Conservation (phyloP, 1,140 invertebrate genomes). For the Nasonia longicornis region DNA sequence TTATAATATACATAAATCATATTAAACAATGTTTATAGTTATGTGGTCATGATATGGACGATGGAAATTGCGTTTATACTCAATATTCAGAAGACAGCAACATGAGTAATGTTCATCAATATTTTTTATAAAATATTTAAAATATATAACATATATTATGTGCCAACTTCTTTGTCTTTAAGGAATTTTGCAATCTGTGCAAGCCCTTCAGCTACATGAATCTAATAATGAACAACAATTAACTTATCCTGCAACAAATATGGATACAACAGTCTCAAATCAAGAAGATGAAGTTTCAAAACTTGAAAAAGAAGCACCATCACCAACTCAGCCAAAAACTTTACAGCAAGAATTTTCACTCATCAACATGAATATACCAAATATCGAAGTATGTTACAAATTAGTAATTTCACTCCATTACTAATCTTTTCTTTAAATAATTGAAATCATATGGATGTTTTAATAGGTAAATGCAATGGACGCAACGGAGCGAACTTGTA, state of each 20-base stretch:
- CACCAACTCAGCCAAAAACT: conserved; percentile 71
- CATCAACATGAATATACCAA: conserved; percentile 88
- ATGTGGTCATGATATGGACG: conserved; percentile 65
- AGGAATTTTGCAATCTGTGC: conserved; percentile 63
- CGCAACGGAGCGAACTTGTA: conserved; percentile 78
- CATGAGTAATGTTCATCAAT: conserved; percentile 55
- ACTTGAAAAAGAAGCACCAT: conserved; percentile 63
- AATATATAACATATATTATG: conserved; percentile 26
- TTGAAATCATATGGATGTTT: neutral
- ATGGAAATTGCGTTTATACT: conserved; percentile 61
- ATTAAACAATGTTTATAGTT: conserved; percentile 54
- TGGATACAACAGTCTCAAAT: conserved; percentile 52
- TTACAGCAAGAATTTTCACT: conserved; percentile 90
- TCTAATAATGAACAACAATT: conserved; percentile 61
- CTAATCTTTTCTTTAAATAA: neutral
- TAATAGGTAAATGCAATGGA: conserved; percentile 73
- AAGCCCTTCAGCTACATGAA: conserved; percentile 62
- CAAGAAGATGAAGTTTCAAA: conserved; percentile 56
- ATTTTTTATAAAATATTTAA: conserved; percentile 16
- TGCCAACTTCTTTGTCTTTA: conserved; percentile 32
- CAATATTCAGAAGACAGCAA: conserved; percentile 65
- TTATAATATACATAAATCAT: conserved; percentile 11
- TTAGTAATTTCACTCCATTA: neutral
- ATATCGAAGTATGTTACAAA: conserved; percentile 76
- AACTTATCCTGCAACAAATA: conserved; percentile 58